phyloP scores from a whole-genome alignment of 2,113 vertebrate species.

The Gopherus flavomarginatus region DNA sequence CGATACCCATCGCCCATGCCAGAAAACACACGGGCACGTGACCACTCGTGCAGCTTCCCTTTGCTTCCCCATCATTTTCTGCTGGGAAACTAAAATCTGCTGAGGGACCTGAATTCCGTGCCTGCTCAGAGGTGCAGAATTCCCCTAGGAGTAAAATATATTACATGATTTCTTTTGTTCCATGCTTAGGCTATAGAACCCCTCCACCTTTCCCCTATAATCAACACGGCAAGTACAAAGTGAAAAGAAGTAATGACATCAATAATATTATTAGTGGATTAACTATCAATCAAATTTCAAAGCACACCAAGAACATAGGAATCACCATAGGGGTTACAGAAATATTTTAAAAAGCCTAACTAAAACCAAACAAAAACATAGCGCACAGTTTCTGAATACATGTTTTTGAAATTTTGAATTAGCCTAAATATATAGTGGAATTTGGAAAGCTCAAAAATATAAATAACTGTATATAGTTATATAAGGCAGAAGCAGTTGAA shows the following conservation, averaged over 20 bases:
- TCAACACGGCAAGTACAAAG: background rate
- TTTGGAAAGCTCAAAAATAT: background rate
- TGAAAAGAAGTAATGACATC: background rate
- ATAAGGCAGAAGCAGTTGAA: background rate
- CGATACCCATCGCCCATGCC: no score
- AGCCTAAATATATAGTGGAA: background rate
- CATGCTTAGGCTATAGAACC: background rate
- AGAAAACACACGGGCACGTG: no score
- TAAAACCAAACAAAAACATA: background rate
- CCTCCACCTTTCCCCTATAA: background rate
- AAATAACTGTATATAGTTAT: background rate
- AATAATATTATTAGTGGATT: background rate
- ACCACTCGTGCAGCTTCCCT: no score
- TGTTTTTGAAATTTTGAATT: background rate
- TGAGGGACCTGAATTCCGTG: no score
- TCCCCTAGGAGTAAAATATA: background rate
- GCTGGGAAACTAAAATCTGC: no score
- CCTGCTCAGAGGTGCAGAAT: no score
- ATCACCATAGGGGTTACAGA: background rate
- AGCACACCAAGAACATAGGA: background rate
- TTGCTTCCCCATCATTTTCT: no score
- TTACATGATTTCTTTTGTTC: background rate
- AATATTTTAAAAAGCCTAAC: background rate
- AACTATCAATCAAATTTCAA: background rate
- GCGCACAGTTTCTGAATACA: background rate